Evolutionary conservation across 2,888 invertebrate species (phyloP).

Genomic region (Aspidapion aeneum): DNA sequence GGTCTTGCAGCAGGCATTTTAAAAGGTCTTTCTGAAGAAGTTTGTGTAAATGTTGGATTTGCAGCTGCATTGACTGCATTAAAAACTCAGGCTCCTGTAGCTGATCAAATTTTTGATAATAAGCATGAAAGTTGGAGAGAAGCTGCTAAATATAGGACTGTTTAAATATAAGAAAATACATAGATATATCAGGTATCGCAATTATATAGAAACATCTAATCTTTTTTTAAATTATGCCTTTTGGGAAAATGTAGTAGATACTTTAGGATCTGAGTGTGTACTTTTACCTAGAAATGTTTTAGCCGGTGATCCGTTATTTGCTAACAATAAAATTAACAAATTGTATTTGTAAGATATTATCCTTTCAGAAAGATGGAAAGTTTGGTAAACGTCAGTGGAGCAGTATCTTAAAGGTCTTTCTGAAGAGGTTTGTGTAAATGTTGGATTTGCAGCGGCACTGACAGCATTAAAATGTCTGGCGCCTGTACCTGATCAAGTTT

Average conservation of each 20-base stretch:
- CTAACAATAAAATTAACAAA: conserved; percentile 10
- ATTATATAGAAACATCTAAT: conserved; percentile 46
- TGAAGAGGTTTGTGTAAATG: conserved; percentile 57
- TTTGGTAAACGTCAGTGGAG: conserved; percentile 75
- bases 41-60: conserved; percentile 60
- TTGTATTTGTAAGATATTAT: conserved; percentile 45
- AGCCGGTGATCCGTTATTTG: conserved; percentile 35
- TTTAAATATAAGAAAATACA: no score
- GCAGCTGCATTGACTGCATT: conserved; percentile 60
- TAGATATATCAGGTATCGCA: no score
- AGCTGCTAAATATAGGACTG: conserved; percentile 22
- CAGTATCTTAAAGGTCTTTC: conserved; percentile 57
- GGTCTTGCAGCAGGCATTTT: conserved; percentile 66
- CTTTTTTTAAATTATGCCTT: conserved; percentile 54
- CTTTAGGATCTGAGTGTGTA: conserved; percentile 59
- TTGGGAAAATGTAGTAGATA: no score
- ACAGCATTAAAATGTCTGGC: conserved; percentile 55
- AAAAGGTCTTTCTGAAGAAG: conserved; percentile 52
- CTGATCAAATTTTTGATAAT: conserved; percentile 25
- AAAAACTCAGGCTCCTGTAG: conserved; percentile 59
- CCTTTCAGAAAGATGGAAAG: conserved; percentile 44
- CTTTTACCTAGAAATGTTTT: conserved; percentile 48
- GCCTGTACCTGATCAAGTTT: conserved; percentile 53
- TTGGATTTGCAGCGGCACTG: conserved; percentile 61
- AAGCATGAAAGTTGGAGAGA: conserved; percentile 26